phyloP scores from a whole-genome alignment of 2,113 vertebrate genomes.

The Indri indri region DNA sequence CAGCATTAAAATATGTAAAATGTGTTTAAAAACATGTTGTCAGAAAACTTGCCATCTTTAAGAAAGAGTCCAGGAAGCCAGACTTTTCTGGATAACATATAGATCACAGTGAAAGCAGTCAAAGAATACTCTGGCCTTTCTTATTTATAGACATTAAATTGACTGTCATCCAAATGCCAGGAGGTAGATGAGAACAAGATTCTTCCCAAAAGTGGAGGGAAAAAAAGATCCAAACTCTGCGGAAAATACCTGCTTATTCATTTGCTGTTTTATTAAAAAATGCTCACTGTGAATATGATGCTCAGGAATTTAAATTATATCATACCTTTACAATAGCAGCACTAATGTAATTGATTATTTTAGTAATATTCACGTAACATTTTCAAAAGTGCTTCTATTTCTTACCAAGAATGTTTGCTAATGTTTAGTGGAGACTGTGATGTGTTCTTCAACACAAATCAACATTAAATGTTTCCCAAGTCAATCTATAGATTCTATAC shows the following conservation, averaged over 20 bases:
- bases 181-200: neutral
- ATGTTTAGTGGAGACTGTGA: neutral
- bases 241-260: neutral
- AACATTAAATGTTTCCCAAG: neutral
- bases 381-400: neutral
- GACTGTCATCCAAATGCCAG: neutral
- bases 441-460: neutral
- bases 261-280: neutral
- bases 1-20: neutral
- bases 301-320: neutral
- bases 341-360: neutral
- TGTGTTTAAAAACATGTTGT: neutral
- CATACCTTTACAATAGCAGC: neutral
- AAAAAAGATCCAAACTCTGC: neutral
- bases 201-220: neutral
- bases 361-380: neutral
- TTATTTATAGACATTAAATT: constrained; percentile 24
- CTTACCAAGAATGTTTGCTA: neutral
- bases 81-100: neutral
- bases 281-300: no score
- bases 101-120: neutral
- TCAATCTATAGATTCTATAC: neutral
- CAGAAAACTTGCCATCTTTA: neutral
- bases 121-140: neutral
- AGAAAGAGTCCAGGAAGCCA: neutral